These are phyloP conservation scores for Synergus umbraculus DNA, from an alignment of 2,888 invertebrate genomes.

Conservation along the genomic window DNA sequence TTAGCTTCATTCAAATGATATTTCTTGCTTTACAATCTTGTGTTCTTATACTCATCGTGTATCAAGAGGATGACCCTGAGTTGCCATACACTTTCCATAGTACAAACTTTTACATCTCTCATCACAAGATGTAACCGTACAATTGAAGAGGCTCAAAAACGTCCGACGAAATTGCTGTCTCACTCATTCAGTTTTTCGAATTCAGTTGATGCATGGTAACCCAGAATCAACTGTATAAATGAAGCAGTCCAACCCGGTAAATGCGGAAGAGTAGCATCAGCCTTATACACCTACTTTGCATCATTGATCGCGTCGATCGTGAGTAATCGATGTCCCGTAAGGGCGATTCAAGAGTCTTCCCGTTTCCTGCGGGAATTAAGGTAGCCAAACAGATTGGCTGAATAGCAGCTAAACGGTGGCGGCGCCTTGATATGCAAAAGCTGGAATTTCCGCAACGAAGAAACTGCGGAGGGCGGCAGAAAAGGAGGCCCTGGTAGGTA, in stretches of 20 bases:
- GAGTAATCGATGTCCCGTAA: constrained; percentile 43
- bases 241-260: not conserved
- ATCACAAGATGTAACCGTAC: no score
- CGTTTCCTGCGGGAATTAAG: constrained; percentile 42
- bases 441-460: constrained; percentile 67
- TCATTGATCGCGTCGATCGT: constrained; percentile 38
- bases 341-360: constrained; percentile 42
- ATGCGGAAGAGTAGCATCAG: constrained; percentile 1
- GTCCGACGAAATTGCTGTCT: no score
- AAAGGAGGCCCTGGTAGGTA: constrained; percentile 33
- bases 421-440: constrained; percentile 74
- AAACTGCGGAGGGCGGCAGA: constrained; percentile 42
- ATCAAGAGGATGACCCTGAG: no score
- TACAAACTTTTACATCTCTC: no score
- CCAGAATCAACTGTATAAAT: no score
- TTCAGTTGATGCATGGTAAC: no score
- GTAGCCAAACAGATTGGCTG: constrained; percentile 59
- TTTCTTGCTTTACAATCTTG: not conserved
- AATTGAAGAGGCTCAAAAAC: no score
- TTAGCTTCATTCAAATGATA: not conserved
- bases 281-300: constrained; percentile 22
- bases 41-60: not conserved
- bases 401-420: constrained; percentile 72
- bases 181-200: no score
- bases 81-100: no score